These are phyloP conservation scores for Dreissena rostriformis DNA, from an alignment of 1,140 invertebrate genomes.

Conservation along the genomic window DNA sequence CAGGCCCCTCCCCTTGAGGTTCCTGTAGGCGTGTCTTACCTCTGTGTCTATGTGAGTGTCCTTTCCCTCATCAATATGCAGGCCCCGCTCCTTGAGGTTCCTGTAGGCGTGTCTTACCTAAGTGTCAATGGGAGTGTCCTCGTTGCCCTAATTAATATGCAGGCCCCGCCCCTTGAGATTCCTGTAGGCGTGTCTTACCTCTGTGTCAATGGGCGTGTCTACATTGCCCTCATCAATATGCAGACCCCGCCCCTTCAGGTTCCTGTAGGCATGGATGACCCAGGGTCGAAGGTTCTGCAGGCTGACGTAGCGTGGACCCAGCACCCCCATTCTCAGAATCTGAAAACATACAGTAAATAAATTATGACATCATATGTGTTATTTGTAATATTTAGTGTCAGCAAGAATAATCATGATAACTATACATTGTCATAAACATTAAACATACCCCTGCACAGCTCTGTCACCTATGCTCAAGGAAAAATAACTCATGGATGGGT, in stretches of 20 bases:
- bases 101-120: slow-evolving; percentile 70
- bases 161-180: slow-evolving; percentile 66
- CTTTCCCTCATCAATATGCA: slow-evolving; percentile 23
- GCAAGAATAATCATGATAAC: too few species aligned
- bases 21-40: slow-evolving; percentile 70
- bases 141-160: slow-evolving; percentile 16
- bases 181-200: slow-evolving; percentile 69
- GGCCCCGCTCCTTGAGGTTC: slow-evolving; percentile 66
- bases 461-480: too few species aligned
- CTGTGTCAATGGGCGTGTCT: neutral
- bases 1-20: slow-evolving; percentile 64
- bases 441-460: too few species aligned
- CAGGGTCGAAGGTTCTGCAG: slow-evolving; percentile 66
- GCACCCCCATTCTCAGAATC: slow-evolving; percentile 70
- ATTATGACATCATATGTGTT: too few species aligned
- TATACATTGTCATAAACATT: too few species aligned
- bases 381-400: too few species aligned
- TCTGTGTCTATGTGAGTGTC: neutral
- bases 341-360: slow-evolving; percentile 14
- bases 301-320: slow-evolving; percentile 63
- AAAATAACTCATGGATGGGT: too few species aligned
- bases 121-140: too few species aligned
- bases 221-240: slow-evolving; percentile 26
- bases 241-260: slow-evolving; percentile 63
- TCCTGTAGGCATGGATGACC: slow-evolving; percentile 70